phyloP scores from a whole-genome alignment of 2,888 invertebrate species.

The Athripsodes cinereus region DNA sequence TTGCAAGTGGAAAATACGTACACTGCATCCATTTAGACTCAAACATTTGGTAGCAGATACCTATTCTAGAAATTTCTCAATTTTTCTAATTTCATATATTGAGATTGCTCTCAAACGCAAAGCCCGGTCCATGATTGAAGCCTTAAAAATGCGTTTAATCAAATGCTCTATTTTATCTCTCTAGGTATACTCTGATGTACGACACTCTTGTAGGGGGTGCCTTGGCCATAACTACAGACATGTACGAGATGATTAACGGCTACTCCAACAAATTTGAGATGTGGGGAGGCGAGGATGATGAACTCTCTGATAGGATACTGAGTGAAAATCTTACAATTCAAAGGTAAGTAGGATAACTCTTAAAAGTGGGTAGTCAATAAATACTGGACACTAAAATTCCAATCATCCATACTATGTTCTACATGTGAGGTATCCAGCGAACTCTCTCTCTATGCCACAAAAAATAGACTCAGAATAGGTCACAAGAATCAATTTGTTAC shows the following conservation, averaged over 20 bases:
- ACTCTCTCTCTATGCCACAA: no score
- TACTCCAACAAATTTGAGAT: constrained; percentile 41
- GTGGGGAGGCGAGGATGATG: constrained; percentile 50
- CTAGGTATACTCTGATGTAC: constrained; percentile 35
- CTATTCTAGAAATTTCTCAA: background rate
- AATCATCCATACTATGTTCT: no score
- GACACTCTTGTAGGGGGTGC: constrained; percentile 39
- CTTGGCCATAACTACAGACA: constrained; percentile 37
- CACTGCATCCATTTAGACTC: background rate
- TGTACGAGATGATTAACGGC: constrained; percentile 38
- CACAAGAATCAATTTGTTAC: no score
- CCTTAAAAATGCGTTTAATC: no score
- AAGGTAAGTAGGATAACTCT: constrained; percentile 35
- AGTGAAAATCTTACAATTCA: constrained; percentile 33
- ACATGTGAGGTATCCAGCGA: no score
- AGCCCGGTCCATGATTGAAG: no score
- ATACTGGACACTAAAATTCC: no score
- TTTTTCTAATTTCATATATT: no score
- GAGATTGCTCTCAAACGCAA: no score
- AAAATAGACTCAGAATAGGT: no score
- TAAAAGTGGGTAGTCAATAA: no score
- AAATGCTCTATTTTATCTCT: constrained; percentile 9
- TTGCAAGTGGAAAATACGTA: no score
- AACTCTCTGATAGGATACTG: constrained; percentile 35
- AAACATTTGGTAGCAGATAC: background rate